phyloP scores from a whole-genome alignment of 2,113 vertebrate species.

The Thalassarche chlororhynchos region DNA sequence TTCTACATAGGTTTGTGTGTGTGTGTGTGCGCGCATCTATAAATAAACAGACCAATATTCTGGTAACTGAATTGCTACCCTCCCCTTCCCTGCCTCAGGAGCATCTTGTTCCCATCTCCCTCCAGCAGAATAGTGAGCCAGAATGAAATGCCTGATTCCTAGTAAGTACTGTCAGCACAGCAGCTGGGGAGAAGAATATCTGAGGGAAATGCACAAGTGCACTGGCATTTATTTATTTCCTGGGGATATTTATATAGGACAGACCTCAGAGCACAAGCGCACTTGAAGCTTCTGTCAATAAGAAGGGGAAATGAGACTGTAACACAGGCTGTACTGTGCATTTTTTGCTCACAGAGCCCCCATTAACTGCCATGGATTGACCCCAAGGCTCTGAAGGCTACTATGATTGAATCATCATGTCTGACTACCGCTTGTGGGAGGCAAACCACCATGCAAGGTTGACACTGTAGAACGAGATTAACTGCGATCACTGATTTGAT shows the following conservation, averaged over 20 bases:
- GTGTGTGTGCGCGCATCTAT: background rate
- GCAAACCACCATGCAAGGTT: background rate
- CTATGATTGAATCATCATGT: background rate
- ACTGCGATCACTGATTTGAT: background rate
- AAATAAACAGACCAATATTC: conserved; percentile 30
- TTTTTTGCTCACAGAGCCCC: background rate
- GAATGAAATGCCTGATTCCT: conserved; percentile 58
- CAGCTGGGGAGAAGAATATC: conserved; percentile 69
- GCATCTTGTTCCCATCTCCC: conserved; percentile 65
- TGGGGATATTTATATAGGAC: conserved; percentile 70
- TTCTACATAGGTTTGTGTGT: background rate
- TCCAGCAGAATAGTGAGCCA: conserved; percentile 53
- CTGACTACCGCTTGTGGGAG: background rate
- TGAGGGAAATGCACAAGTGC: conserved; percentile 64
- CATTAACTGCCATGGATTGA: background rate
- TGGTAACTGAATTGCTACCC: background rate
- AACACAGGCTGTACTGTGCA: background rate
- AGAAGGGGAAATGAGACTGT: conserved; percentile 44
- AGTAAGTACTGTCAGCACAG: conserved; percentile 61
- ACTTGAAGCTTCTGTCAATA: conserved; percentile 39
- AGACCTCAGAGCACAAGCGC: conserved; percentile 69
- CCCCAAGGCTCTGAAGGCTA: background rate
- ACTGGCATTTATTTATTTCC: conserved; percentile 72
- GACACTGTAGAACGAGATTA: background rate
- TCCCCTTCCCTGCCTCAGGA: conserved; percentile 44